Evolutionary conservation across 1,140 invertebrate species (phyloP).

Genomic region (Ostrea denselamellosa): DNA sequence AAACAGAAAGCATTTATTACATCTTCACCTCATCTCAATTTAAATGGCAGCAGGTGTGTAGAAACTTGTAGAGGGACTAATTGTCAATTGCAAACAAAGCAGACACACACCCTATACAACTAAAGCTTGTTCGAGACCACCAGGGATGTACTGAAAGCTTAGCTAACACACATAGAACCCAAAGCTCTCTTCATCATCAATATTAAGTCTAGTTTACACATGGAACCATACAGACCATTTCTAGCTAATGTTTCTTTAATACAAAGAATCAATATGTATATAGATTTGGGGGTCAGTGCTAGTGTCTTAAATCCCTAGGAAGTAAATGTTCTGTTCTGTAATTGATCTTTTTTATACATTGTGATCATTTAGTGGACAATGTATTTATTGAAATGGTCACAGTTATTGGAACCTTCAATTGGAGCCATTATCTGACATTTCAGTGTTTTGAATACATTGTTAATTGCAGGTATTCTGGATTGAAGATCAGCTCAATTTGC

Average conservation of each 20-base stretch:
- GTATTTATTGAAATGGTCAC: not conserved
- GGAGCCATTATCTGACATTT: not conserved
- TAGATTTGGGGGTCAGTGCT: constrained; percentile 11
- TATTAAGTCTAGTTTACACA: not conserved
- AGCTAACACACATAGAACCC: not conserved
- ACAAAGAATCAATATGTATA: not conserved
- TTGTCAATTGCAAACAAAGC: too few species aligned
- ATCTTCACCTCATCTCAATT: too few species aligned
- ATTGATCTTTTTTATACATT: constrained; percentile 26
- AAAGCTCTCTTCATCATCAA: not conserved
- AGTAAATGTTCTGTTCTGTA: constrained; percentile 6
- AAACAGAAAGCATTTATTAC: too few species aligned
- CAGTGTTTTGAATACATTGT: too few species aligned
- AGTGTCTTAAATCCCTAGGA: constrained; percentile 16
- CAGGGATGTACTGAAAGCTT: not conserved
- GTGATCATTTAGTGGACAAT: not conserved
- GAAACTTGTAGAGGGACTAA: too few species aligned
- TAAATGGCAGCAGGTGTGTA: too few species aligned
- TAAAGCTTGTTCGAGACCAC: not conserved
- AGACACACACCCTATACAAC: too few species aligned
- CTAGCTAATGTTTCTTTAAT: constrained; percentile 17
- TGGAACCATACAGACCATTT: not conserved
- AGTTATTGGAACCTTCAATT: not conserved
- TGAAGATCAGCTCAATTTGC: too few species aligned
- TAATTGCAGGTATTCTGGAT: too few species aligned